A percentile compares a stretch with the other conserved stretches of the same genome.
These are phyloP conservation scores for Minunthozetes semirufus DNA, from an alignment of 2,888 invertebrate species.

Conservation along the genomic window DNA sequence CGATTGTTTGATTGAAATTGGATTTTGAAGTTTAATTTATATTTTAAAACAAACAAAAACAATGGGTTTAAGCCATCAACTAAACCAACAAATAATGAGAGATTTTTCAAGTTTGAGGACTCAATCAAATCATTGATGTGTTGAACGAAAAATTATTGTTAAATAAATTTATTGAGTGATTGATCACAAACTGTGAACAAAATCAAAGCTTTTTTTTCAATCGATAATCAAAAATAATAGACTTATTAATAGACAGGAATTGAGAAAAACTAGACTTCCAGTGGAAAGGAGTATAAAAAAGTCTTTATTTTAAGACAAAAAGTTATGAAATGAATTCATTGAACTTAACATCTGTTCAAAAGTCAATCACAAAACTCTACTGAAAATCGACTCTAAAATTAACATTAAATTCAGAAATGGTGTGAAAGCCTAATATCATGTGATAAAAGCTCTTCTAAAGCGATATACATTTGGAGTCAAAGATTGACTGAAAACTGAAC, in stretches of 20 bases:
- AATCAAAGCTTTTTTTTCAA: neutral
- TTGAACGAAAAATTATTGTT: neutral
- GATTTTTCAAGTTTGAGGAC: too few species aligned
- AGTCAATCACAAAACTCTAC: constrained; percentile 1
- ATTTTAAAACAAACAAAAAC: too few species aligned
- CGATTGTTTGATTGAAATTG: too few species aligned
- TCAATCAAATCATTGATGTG: neutral
- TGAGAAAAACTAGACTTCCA: neutral
- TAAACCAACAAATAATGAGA: too few species aligned
- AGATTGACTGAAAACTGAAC: too few species aligned
- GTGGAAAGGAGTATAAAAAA: neutral
- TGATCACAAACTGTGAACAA: neutral
- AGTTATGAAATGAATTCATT: neutral
- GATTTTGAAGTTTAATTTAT: too few species aligned
- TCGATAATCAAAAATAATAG: neutral
- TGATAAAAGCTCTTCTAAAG: neutral
- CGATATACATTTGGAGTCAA: too few species aligned
- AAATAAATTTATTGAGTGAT: neutral
- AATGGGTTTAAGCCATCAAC: too few species aligned
- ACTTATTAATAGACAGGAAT: neutral
- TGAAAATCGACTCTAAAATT: neutral
- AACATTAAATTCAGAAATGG: neutral
- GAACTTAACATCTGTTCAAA: constrained; percentile 7
- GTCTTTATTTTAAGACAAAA: neutral
- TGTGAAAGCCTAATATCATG: neutral